Conservation (phyloP, 2,888 invertebrate genomes). For the Panopea generosa region DNA sequence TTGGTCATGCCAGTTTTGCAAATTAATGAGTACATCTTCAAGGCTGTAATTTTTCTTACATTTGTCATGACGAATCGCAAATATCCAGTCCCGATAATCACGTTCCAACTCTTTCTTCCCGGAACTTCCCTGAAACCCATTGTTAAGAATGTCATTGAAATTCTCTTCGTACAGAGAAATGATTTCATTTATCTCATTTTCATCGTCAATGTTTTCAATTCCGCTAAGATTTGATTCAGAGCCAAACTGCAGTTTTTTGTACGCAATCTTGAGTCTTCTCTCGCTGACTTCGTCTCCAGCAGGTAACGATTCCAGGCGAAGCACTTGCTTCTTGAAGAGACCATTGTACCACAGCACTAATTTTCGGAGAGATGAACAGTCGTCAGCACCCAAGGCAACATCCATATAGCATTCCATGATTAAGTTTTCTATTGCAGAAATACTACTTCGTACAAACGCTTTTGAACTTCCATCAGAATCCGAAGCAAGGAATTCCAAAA, state of each 20-base stretch:
- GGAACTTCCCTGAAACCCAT: constrained; percentile 16
- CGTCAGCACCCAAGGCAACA: constrained; percentile 40
- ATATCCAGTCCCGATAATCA: constrained; percentile 69
- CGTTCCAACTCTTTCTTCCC: constrained; percentile 57
- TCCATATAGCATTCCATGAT: constrained; percentile 66
- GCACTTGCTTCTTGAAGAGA: constrained; percentile 48
- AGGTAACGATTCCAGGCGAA: constrained; percentile 4
- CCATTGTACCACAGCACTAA: constrained; percentile 54
- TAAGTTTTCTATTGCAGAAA: constrained; percentile 56
- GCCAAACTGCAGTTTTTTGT: constrained; percentile 59
- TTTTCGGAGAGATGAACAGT: constrained; percentile 33
- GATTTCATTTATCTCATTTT: constrained; percentile 45
- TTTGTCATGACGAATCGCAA: constrained; percentile 61
- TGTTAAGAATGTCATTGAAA: constrained; percentile 42
- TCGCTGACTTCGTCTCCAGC: constrained; percentile 18
- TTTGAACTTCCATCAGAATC: constrained; percentile 23
- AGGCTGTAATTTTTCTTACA: constrained; percentile 48
- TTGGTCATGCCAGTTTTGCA: constrained; percentile 61
- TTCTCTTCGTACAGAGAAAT: constrained; percentile 58
- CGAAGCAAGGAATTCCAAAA: constrained; percentile 6
- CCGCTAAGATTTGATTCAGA: constrained; percentile 21
- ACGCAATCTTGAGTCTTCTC: constrained; percentile 46
- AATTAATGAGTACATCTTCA: constrained; percentile 59
- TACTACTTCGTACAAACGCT: constrained; percentile 55
- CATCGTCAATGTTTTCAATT: constrained; percentile 41